Evolutionary conservation across 2,888 invertebrate genomes (phyloP).

Genomic region (Drosophila barbarae): DNA sequence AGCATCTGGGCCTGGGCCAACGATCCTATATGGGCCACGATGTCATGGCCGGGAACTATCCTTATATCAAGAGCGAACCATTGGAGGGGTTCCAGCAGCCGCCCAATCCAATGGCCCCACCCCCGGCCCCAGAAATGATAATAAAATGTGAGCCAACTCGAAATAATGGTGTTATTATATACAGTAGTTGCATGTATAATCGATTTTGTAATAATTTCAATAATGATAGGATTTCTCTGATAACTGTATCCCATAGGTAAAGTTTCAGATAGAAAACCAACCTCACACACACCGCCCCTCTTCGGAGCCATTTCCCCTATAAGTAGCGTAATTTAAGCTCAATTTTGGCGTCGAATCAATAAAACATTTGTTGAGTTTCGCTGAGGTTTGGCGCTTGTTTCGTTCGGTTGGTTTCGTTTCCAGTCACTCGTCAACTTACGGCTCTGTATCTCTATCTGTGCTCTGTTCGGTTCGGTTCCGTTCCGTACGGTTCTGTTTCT

Average conservation of each 20-base stretch:
- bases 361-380: conserved; percentile 65
- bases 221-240: not conserved
- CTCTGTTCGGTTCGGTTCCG: conserved; percentile 38
- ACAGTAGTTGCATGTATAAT: not conserved
- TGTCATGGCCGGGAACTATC: conserved; percentile 59
- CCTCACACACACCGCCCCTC: conserved; percentile 1
- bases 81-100: conserved; percentile 60
- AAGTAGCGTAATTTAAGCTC: conserved; percentile 64
- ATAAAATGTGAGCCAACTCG: conserved; percentile 66
- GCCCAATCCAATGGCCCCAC: conserved; percentile 63
- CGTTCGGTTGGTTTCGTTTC: conserved; percentile 61
- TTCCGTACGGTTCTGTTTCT: conserved; percentile 23
- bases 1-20: conserved; percentile 56
- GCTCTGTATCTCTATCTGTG: conserved; percentile 54
- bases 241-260: not conserved
- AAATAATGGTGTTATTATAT: not conserved
- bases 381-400: conserved; percentile 62
- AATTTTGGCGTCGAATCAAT: conserved; percentile 65
- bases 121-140: conserved; percentile 64
- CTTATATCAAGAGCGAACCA: conserved; percentile 73
- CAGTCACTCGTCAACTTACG: conserved; percentile 50
- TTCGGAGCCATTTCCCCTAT: conserved; percentile 31
- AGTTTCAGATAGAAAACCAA: not conserved
- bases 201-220: not conserved
- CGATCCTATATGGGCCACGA: conserved; percentile 59